Percentiles rank a stretch among this genome's conserved stretches.
These are phyloP conservation scores for Athalia cordata DNA, from an alignment of 2,888 invertebrate genomes.

Conservation along the genomic window DNA sequence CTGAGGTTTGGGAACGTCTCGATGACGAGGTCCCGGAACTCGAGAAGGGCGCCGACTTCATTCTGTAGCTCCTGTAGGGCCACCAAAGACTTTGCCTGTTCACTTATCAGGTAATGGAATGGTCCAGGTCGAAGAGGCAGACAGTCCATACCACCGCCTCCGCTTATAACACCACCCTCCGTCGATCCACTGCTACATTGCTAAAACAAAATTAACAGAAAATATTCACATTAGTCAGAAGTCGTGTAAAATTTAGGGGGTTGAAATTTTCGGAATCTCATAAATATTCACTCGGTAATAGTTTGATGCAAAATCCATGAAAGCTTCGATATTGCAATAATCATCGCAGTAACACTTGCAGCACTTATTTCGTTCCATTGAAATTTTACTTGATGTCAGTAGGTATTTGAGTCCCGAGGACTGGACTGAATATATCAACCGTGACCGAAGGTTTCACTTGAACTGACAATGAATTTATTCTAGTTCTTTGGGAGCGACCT, in stretches of 20 bases:
- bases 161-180: slow-evolving; percentile 55
- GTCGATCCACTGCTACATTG: slow-evolving; percentile 69
- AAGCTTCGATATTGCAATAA: not conserved
- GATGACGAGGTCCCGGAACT: slow-evolving; percentile 95
- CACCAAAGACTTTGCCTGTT: slow-evolving; percentile 91
- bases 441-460: not conserved
- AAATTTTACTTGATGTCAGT: not conserved
- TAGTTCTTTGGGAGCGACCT: not conserved
- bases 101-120: slow-evolving; percentile 89
- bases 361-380: not conserved
- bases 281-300: slow-evolving; percentile 16
- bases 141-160: slow-evolving; percentile 84
- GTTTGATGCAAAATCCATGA: not conserved
- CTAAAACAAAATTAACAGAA: slow-evolving; percentile 51
- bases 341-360: not conserved
- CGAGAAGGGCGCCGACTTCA: slow-evolving; percentile 93
- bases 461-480: not conserved
- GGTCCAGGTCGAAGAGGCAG: slow-evolving; percentile 86
- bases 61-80: slow-evolving; percentile 93
- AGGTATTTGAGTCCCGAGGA: too few species aligned
- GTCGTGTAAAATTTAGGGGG: not conserved
- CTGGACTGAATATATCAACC: not conserved
- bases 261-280: not conserved
- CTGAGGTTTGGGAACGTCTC: slow-evolving; percentile 94
- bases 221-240: not conserved